phyloP scores from a whole-genome alignment of 2,888 invertebrate species.

The Cordylochernes scorpioides region DNA sequence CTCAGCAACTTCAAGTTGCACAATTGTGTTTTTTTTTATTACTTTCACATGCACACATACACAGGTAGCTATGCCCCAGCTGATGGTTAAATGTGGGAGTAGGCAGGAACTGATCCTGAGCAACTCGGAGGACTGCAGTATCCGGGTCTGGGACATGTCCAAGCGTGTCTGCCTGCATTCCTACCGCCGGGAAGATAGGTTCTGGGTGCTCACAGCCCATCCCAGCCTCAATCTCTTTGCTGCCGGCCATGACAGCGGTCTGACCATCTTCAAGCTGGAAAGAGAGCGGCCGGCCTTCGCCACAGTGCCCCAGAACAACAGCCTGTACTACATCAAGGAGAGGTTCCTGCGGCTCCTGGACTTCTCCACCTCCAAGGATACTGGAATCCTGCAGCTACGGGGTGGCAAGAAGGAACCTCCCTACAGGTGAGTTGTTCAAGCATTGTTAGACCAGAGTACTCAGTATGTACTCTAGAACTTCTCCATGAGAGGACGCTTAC shows the following conservation, averaged over 20 bases:
- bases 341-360: slow-evolving; percentile 67
- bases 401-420: slow-evolving; percentile 44
- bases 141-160: slow-evolving; percentile 94
- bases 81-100: too few relatives aligned
- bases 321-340: slow-evolving; percentile 86
- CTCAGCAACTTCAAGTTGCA: too few relatives aligned
- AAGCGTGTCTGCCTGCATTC: slow-evolving; percentile 73
- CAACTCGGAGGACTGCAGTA: slow-evolving; percentile 91
- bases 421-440: slow-evolving; percentile 29
- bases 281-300: slow-evolving; percentile 87
- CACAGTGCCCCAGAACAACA: slow-evolving; percentile 66
- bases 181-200: slow-evolving; percentile 77
- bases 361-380: slow-evolving; percentile 71
- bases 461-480: too few relatives aligned
- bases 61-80: too few relatives aligned
- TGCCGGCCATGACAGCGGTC: slow-evolving; percentile 94
- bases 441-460: too few relatives aligned
- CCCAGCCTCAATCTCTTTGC: slow-evolving; percentile 87
- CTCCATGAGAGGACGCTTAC: too few relatives aligned
- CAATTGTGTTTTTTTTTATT: too few relatives aligned
- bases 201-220: slow-evolving; percentile 88
- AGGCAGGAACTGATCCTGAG: slow-evolving; percentile 80
- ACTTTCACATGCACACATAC: too few relatives aligned
- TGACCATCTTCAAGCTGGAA: slow-evolving; percentile 73
- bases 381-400: slow-evolving; percentile 69